Evolutionary conservation across 2,888 invertebrate genomes (phyloP), one percentile per base, ranked within the genome.

Genomic region (Protodeltote pygarga): DNA sequence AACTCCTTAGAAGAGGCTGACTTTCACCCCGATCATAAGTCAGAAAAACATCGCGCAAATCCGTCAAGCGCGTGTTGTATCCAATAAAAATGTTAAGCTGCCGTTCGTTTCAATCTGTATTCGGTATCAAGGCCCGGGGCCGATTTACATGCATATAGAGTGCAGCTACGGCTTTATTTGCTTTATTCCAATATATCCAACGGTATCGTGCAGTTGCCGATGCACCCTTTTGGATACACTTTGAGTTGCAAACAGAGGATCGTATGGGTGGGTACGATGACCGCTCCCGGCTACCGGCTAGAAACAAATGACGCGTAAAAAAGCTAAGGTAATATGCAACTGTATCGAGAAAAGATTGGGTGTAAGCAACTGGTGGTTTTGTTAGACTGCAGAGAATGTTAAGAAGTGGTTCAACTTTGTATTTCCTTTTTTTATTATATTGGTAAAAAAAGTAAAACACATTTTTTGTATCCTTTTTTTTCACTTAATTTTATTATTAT

Each of bases 101-200:
- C 65, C 74, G 66, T 79, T 78, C 83, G 81, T 82, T 83, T 81
- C 85, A 87, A 86, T 87, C 83, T 85, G 83, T 83, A 83, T 76
- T 78, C 76, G 75, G 76, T 79, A 83, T 81, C 75, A 79, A 62
- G 64, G 75, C 79, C 72, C 68, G 54, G 38, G 79, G 79, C 73
- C 77, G 84, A 87, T 88, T 87, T 86, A 86, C 87, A 87, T 87
- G 86, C 83, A 86, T 85, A 85, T 80, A 85, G 81, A 82, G 77
- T 76, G 75, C 59, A 55, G 52, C 57, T 48, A 55, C 51, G 54
- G 65, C 73, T 78, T 77, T 83, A 81, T 85, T 82, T 83, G 81
- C 80, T 77, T 78, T 77, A 76, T 75, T 76, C 77, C 79, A 82
- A 83, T 84, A 83, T 77, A 73, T 58, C 69, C 71, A 70, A n/a